These are phyloP conservation scores for Leucoraja ocellata DNA, from an alignment of 2,797 vertebrate genomes.

Conservation along the genomic window DNA sequence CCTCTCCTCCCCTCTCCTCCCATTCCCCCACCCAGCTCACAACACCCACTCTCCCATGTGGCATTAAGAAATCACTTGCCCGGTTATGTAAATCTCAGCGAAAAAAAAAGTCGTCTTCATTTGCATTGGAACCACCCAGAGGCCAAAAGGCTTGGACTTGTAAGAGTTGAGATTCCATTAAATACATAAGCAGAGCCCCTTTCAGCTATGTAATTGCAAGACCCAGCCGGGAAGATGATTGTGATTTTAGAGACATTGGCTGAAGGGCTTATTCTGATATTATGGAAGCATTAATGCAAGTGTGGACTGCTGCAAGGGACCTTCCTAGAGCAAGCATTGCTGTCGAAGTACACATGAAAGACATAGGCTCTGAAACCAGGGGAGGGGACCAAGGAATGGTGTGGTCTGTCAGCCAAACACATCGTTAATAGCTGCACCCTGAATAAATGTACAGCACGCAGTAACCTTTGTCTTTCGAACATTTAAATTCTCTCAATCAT, in stretches of 20 bases:
- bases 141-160: background rate
- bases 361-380: background rate
- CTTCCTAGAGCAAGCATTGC: background rate
- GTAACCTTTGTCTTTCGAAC: background rate
- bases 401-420: background rate
- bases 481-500: background rate
- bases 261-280: constrained; percentile 29
- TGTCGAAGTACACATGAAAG: background rate
- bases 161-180: constrained; percentile 8
- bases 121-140: background rate
- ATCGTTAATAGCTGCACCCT: too few relatives aligned
- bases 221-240: constrained; percentile 27
- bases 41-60: background rate
- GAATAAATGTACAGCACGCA: background rate
- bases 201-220: constrained; percentile 22
- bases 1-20: too few relatives aligned
- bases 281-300: background rate
- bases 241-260: constrained; percentile 32
- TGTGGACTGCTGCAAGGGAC: background rate
- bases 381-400: background rate
- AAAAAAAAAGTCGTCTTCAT: background rate
- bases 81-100: constrained; percentile 5
- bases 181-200: constrained; percentile 1
- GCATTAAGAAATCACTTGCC: constrained; percentile 5
- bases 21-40: background rate